phyloP scores from a whole-genome alignment of 1,140 invertebrate species.

The Drosophila kurseongensis region DNA sequence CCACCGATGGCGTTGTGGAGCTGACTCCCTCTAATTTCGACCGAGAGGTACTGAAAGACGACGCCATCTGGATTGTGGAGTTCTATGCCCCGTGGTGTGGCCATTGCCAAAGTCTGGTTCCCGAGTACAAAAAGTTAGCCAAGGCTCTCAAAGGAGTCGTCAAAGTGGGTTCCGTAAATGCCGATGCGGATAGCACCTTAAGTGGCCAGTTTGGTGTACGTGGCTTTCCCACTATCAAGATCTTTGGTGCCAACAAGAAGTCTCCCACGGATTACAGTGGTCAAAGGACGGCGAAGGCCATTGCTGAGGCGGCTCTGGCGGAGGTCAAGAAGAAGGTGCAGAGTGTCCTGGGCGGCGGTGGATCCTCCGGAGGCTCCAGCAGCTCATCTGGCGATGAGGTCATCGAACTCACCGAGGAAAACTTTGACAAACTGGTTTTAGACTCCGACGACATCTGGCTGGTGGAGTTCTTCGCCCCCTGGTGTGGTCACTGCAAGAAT shows the following conservation, averaged over 20 bases:
- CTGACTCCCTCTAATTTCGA: slow-evolving; percentile 97
- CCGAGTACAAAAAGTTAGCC: slow-evolving; percentile 95
- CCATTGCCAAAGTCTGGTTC: slow-evolving; percentile 92
- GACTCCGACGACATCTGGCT: slow-evolving; percentile 97
- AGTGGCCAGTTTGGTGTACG: slow-evolving; percentile 92
- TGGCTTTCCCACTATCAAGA: slow-evolving; percentile 98
- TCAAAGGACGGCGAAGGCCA: slow-evolving; percentile 92
- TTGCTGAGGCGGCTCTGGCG: slow-evolving; percentile 92
- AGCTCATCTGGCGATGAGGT: slow-evolving; percentile 88
- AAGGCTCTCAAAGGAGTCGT: slow-evolving; percentile 95
- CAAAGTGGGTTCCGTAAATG: slow-evolving; percentile 96
- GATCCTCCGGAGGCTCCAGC: slow-evolving; percentile 32
- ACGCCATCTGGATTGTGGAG: slow-evolving; percentile 94
- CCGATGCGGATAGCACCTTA: slow-evolving; percentile 94
- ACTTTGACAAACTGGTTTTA: slow-evolving; percentile 96
- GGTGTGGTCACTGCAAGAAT: slow-evolving; percentile 98
- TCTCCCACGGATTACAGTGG: slow-evolving; percentile 95
- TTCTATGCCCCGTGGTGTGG: slow-evolving; percentile 98
- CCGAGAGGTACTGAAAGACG: slow-evolving; percentile 91
- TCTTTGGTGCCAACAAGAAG: slow-evolving; percentile 95
- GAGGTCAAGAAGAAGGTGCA: slow-evolving; percentile 81
- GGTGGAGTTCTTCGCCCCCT: slow-evolving; percentile 98
- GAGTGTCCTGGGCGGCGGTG: slow-evolving; percentile 69
- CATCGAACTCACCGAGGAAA: slow-evolving; percentile 96
- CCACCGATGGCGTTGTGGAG: slow-evolving; percentile 94